These are phyloP conservation scores for Amphiura filiformis DNA, from an alignment of 35 echinoderm and acorn worm genomes.

Conservation along the genomic window DNA sequence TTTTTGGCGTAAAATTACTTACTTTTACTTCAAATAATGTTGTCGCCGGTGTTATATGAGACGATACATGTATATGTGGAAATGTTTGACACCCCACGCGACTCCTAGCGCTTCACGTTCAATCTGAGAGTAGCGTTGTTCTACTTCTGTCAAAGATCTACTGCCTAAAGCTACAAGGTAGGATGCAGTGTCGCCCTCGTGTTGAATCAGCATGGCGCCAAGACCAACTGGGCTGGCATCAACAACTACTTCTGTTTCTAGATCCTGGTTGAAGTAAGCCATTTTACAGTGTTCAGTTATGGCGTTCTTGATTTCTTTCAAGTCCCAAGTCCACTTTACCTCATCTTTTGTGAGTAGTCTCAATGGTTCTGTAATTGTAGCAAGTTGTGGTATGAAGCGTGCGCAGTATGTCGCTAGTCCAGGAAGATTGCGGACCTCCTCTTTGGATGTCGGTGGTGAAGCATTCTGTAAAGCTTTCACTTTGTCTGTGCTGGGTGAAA, in stretches of 20 bases:
- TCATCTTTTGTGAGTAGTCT: conserved; percentile 47
- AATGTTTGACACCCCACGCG: too few relatives aligned
- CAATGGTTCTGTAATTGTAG: conserved; percentile 57
- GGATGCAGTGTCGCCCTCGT: neutral
- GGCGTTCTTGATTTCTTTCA: conserved; percentile 52
- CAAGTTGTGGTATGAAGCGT: conserved; percentile 64
- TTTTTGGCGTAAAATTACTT: too few relatives aligned
- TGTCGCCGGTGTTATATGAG: too few relatives aligned
- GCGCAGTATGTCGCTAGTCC: conserved; percentile 56
- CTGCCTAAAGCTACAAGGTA: conserved; percentile 47
- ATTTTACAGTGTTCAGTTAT: conserved; percentile 55
- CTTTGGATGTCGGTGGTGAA: conserved; percentile 36
- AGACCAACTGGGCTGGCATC: conserved; percentile 74
- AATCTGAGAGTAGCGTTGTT: conserved; percentile 71
- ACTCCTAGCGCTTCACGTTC: too few relatives aligned
- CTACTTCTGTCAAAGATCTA: conserved; percentile 26
- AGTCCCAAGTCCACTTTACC: conserved; percentile 49
- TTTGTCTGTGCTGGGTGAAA: conserved; percentile 70
- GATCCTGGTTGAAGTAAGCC: conserved; percentile 60
- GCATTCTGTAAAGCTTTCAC: conserved; percentile 52
- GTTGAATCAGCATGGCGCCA: conserved; percentile 58
- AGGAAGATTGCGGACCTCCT: conserved; percentile 61
- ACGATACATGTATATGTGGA: too few relatives aligned
- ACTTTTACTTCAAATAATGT: conserved; percentile 41
- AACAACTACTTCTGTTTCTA: conserved; percentile 43